These are phyloP conservation scores for Falco peregrinus DNA, from an alignment of 2,797 vertebrate genomes.

Conservation along the genomic window DNA sequence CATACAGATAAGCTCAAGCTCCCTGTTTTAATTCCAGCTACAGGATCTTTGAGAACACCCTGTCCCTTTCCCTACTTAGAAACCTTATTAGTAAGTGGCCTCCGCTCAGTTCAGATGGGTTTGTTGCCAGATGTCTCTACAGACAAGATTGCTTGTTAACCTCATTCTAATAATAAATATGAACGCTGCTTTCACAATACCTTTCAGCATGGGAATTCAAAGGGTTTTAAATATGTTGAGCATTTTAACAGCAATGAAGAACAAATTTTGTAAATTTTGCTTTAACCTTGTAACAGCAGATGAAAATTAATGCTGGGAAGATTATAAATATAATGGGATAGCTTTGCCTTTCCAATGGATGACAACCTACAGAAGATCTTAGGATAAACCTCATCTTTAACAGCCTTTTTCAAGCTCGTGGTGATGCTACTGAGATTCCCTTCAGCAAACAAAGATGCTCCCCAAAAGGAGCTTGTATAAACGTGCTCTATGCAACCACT, in stretches of 20 bases:
- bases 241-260: background rate
- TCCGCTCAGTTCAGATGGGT: background rate
- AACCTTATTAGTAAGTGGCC: constrained; percentile 7
- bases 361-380: background rate
- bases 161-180: constrained; percentile 45
- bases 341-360: background rate
- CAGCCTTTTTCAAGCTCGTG: background rate
- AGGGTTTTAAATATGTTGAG: constrained; percentile 6
- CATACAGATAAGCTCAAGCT: background rate
- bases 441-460: background rate
- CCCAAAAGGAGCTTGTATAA: background rate
- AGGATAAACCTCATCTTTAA: background rate
- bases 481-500: background rate
- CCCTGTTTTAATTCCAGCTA: constrained; percentile 5
- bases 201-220: constrained; percentile 28
- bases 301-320: background rate
- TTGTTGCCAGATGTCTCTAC: constrained; percentile 51
- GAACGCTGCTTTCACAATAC: constrained; percentile 47
- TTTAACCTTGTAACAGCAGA: background rate
- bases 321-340: background rate
- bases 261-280: background rate
- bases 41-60: constrained; percentile 26
- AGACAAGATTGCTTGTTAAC: constrained; percentile 40
- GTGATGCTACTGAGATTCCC: background rate
- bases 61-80: constrained; percentile 42